Conservation (phyloP, 2,888 invertebrate species). For the Schizotus pectinicornis region DNA sequence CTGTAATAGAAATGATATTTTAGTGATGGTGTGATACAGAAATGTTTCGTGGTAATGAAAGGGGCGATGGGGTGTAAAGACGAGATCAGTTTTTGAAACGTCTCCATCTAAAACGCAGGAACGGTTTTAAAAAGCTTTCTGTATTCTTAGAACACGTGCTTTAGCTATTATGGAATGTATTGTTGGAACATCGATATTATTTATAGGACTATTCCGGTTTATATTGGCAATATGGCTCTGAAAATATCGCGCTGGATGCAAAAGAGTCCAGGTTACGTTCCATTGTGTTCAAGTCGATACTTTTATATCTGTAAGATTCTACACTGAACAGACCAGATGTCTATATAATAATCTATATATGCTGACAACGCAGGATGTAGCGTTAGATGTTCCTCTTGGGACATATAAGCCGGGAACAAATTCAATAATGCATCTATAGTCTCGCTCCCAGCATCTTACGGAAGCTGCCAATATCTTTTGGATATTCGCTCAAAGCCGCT, state of each 20-base stretch:
- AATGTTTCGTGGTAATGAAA: neutral
- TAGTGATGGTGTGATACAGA: constrained; percentile 5
- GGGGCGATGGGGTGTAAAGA: constrained; percentile 13
- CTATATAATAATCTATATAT: constrained; percentile 62
- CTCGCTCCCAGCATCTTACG: constrained; percentile 41
- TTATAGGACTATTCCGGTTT: constrained; percentile 45
- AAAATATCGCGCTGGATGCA: constrained; percentile 42
- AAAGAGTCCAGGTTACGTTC: constrained; percentile 36
- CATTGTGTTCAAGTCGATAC: constrained; percentile 47
- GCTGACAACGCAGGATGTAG: constrained; percentile 60
- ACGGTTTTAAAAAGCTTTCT: constrained; percentile 26
- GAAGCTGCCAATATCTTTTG: constrained; percentile 38
- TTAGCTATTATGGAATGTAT: constrained; percentile 30
- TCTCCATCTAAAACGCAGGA: constrained; percentile 19
- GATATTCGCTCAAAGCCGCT: constrained; percentile 40
- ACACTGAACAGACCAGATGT: constrained; percentile 59
- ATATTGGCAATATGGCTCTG: constrained; percentile 43
- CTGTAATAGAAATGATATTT: constrained; percentile 34
- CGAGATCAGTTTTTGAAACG: constrained; percentile 21
- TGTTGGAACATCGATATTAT: constrained; percentile 43
- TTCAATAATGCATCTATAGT: constrained; percentile 59
- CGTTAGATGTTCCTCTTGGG: constrained; percentile 56
- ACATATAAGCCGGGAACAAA: constrained; percentile 59
- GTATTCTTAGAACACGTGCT: constrained; percentile 30
- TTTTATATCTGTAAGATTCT: constrained; percentile 58